Evolutionary conservation across 2,113 vertebrate genomes (phyloP), one percentile per base, ranked within the genome.

Genomic region (Smithornis capensis): DNA sequence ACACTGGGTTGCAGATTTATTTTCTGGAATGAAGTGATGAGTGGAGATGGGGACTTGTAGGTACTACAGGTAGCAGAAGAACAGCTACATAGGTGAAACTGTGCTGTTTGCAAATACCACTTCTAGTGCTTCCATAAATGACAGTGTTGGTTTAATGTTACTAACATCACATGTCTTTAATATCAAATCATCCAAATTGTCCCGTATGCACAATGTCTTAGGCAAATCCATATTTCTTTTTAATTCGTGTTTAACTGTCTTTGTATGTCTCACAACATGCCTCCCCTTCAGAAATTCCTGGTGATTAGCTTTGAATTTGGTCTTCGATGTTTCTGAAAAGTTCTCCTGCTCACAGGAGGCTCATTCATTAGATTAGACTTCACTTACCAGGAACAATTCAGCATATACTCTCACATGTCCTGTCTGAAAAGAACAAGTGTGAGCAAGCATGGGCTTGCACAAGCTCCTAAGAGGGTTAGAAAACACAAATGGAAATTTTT

Each of bases 1-100:
- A 1, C 28, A 31, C 2, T 68, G 19, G 2, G 6, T 37, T 50
- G 14, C 0, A 0, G 25, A 35, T 63, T 35, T 55, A 29, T 37
- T 92, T 9, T 55, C 27, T 87, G n/a, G 7, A 71, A 68, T 59
- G 27, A 21, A 53, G 17, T 38, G 35, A 38, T 25, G 15, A 49
- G 42, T 33, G 15, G 18, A 57, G 45, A n/a, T 49, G 38, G 40
- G 24, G 40, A 27, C 29, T 52, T 15, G 22, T 62, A 56, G 44
- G 40, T 63, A 44, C 24, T 49, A 11, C 4, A 29, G 14, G 31
- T 22, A 47, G 55, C 27, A 81, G 33, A 47, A 94, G 22, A 80
- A 38, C 4, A 65, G 23, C 19, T 73, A 3, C 4, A 2, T 27
- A 45, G 38, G 29, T 63, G 49, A 65, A 69, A 37, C 14, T 49